Percentiles rank a stretch among this genome's conserved stretches.
Evolutionary conservation across 2,113 vertebrate genomes (phyloP).

Genomic region (Acinonyx jubatus): DNA sequence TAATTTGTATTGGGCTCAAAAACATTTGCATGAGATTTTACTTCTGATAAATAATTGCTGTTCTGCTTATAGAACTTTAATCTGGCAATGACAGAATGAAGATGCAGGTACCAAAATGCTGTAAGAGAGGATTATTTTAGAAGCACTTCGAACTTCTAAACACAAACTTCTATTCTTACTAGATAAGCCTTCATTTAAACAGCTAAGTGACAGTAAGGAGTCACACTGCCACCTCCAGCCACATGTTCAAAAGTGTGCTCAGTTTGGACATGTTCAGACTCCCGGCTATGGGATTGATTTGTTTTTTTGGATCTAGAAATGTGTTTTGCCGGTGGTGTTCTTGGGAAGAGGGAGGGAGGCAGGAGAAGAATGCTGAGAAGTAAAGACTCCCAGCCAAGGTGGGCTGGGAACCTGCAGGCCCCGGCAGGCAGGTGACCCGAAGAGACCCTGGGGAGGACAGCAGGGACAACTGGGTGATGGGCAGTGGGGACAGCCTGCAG

Average conservation of each 20-base stretch:
- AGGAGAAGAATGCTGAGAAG: background rate
- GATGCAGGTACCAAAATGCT: background rate
- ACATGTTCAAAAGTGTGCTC: background rate
- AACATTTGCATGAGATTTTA: constrained; percentile 50
- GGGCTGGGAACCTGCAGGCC: background rate
- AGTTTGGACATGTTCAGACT: background rate
- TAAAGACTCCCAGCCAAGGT: background rate
- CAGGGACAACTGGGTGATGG: no score
- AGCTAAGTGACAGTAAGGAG: background rate
- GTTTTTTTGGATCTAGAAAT: background rate
- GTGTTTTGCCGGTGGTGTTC: background rate
- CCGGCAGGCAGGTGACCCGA: fast-evolving
- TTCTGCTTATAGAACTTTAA: background rate
- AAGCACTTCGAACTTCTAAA: background rate
- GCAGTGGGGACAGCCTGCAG: fast-evolving
- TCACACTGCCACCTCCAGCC: background rate
- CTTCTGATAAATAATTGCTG: constrained; percentile 51
- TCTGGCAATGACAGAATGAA: background rate
- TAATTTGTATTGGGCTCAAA: constrained; percentile 45
- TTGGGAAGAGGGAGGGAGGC: background rate
- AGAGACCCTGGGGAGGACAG: background rate
- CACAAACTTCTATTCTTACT: background rate
- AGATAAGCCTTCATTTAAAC: background rate
- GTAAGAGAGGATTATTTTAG: constrained; percentile 3
- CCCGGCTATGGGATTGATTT: background rate